Base-by-base conservation (phyloP, 2,888 invertebrate genomes). In the Melieria crassipennis region DNA sequence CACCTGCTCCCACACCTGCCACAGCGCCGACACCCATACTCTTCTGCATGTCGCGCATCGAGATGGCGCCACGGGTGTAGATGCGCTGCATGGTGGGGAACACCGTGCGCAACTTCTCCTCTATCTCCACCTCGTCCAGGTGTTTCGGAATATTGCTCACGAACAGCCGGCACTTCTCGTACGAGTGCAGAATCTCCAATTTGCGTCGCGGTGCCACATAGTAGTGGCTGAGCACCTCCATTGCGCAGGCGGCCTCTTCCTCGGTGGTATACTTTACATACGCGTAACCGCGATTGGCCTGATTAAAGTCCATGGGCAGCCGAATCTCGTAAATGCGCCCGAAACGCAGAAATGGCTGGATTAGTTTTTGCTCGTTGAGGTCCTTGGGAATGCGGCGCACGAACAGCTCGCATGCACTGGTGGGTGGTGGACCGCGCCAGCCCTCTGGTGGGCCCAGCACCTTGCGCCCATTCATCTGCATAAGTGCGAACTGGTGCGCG, bases 301-400 rank as follows among this genome's bases (percentile, higher is more conserved):
- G 76, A 68, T 78, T 78, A 67, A 80, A 83, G 61, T 84, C 83
- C 72, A 82, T 79, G 9, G 82, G 80, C 1, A 84, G 71, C 1
- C 84, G 80, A 55, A 83, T 81, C 69, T 83, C 81, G 61, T 83
- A 84, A n/a, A 84, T 79, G 13, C 73, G 71, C 0, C 84, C 84
- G 67, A 83, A 83, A 5, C 81, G 77, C 10, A 79, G 63, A 71
- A 84, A 82, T 7, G 79, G 79, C 4, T 78, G 73, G 5, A 83
- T 42, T 0, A 84, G 72, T 7, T 75, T 76, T 3, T 78, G 70
- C 65, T 81, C 83, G 47, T 75, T 73, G 5, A 82, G 60, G 50
- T 77, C 72, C 13, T 78, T 78, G 5, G 83, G 82, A 10, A 83
- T 80, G 13, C 77, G 78, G 1, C 80, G 80, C 4, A 83, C 79